Evolutionary conservation across 2,113 vertebrate genomes (phyloP), one percentile per base, ranked within the genome.

Genomic region (Edolisoma coerulescens): DNA sequence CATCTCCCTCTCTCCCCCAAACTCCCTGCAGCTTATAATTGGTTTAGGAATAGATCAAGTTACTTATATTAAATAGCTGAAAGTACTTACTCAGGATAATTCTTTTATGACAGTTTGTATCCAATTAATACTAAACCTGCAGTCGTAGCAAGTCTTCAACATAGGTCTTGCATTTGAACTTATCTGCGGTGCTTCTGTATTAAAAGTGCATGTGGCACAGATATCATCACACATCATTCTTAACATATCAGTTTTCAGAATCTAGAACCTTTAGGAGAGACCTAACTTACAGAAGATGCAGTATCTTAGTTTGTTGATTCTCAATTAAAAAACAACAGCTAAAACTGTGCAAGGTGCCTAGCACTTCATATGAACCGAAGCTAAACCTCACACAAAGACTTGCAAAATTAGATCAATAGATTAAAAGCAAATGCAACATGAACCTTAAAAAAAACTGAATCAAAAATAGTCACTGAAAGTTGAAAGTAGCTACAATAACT

Each of bases 21-120:
- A 83, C 14, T 79, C 49, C 33, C 37, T 53, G 49, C 28, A 79
- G 21, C 3, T 86, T 92, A 59, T 83, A 94, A 93, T 69, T 69
- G 59, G 54, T 70, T 96, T 94, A 94, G 41, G 79, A 92, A 94
- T 45, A 92, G 44, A 79, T 91, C 37, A 82, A 84, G 67, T 69
- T 83, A 79, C 37, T 79, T 79, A 37, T 30, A 56, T 82, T 85
- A 87, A 65, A 83, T 82, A 94, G n/a, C 67, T 79, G 42, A 89
- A 85, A 85, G 54, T 94, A 91, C 70, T 93, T 81, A 76, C 44
- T 77, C 26, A 49, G 54, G 57, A 50, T 93, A 82, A 95, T 82
- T 89, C 20, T 49, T 23, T 91, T 68, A 57, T 3, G 60, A 52
- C 20, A 53, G 57, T 87, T 87, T 79, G 27, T 53, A 89, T 81